These are phyloP conservation scores for Heliocidaris erythrogramma DNA, from an alignment of 35 echinoderm and acorn worm genomes.

Conservation along the genomic window DNA sequence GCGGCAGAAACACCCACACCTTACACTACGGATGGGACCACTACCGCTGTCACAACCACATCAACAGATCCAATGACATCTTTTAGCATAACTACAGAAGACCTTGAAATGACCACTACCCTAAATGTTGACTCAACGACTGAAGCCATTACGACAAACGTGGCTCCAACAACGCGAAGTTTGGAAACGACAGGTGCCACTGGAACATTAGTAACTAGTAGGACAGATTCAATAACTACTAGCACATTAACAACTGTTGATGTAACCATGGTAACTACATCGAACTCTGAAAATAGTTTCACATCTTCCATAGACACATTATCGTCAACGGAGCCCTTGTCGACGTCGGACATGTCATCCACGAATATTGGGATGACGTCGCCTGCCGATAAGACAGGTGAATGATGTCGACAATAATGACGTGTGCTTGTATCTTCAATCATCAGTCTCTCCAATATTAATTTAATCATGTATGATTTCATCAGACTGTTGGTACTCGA, in stretches of 20 bases:
- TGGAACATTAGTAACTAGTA: not conserved
- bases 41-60: not conserved
- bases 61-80: not conserved
- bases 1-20: not conserved
- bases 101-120: not conserved
- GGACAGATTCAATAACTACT: not conserved
- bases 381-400: too few relatives aligned
- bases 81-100: not conserved
- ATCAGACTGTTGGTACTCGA: too few relatives aligned
- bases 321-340: not conserved
- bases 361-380: not conserved
- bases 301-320: not conserved
- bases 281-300: not conserved
- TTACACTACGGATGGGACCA: not conserved
- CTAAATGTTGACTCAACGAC: not conserved
- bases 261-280: not conserved
- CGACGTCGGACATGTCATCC: not conserved
- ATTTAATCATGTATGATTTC: too few relatives aligned
- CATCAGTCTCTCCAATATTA: too few relatives aligned
- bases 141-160: not conserved
- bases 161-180: not conserved
- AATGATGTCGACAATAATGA: too few relatives aligned
- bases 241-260: not conserved
- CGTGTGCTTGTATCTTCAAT: too few relatives aligned
- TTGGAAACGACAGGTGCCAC: not conserved